Evolutionary conservation across 1,140 invertebrate species (phyloP).

Genomic region (Agrilus planipennis): DNA sequence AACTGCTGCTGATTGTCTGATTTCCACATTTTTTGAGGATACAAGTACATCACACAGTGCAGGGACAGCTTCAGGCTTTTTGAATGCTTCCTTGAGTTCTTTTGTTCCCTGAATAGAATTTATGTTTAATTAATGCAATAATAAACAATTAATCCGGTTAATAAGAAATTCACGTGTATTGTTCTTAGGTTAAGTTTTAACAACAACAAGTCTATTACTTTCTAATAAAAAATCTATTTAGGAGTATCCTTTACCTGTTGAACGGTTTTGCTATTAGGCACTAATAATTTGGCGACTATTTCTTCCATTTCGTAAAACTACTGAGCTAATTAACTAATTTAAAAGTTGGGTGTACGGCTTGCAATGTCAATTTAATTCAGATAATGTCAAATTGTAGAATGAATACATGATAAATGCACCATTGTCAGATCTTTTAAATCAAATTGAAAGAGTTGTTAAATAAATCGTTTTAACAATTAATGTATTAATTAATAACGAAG

Average conservation of each 20-base stretch:
- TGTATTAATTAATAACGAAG: too few species aligned
- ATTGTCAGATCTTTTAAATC: too few species aligned
- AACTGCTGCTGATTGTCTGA: slow-evolving; percentile 57
- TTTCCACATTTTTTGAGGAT: slow-evolving; percentile 41
- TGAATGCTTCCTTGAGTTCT: slow-evolving; percentile 49
- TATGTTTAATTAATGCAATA: too few species aligned
- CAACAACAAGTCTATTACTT: slow-evolving; percentile 9
- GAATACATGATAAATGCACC: too few species aligned
- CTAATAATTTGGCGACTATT: slow-evolving; percentile 39
- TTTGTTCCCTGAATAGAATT: slow-evolving; percentile 42
- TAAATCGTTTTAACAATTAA: too few species aligned
- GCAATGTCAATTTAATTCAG: too few species aligned
- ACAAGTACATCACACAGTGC: slow-evolving; percentile 46
- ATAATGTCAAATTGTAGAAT: too few species aligned
- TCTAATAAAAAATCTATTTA: too few species aligned
- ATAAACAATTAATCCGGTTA: slow-evolving; percentile 5
- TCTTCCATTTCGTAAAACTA: too few species aligned
- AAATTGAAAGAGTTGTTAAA: too few species aligned
- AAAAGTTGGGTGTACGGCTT: slow-evolving; percentile 2
- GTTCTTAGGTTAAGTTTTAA: slow-evolving; percentile 21
- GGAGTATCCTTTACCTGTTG: slow-evolving; percentile 43
- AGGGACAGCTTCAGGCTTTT: slow-evolving; percentile 45
- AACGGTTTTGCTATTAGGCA: slow-evolving; percentile 40
- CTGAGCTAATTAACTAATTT: too few species aligned
- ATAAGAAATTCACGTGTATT: slow-evolving; percentile 19